These are phyloP conservation scores for Sinocyclocheilus maitianheensis DNA, from an alignment of 2,113 vertebrate species.

Conservation along the genomic window DNA sequence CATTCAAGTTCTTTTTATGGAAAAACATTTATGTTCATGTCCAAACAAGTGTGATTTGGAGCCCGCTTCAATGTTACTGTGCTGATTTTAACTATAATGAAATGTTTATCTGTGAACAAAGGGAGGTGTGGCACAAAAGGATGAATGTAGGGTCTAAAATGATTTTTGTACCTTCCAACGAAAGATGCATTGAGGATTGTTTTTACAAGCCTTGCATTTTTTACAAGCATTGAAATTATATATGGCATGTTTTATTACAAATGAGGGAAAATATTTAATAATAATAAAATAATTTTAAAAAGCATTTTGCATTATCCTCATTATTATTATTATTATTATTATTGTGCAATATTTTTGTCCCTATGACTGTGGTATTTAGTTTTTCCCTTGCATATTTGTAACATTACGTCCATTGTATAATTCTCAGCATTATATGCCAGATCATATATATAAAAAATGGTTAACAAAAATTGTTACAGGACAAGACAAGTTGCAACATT, in stretches of 20 bases:
- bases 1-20: neutral
- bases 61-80: neutral
- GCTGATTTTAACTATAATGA: neutral
- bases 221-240: neutral
- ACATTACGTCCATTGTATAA: too few relatives aligned
- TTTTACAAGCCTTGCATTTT: neutral
- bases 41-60: neutral
- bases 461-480: too few relatives aligned
- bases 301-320: too few relatives aligned
- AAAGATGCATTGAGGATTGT: neutral
- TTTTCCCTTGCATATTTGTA: too few relatives aligned
- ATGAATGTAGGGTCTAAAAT: neutral
- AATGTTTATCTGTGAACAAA: conserved; percentile 7
- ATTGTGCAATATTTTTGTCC: too few relatives aligned
- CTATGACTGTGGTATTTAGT: too few relatives aligned
- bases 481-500: too few relatives aligned
- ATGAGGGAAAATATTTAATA: neutral
- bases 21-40: neutral
- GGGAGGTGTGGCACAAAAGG: conserved; percentile 1
- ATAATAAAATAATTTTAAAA: too few relatives aligned
- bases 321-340: too few relatives aligned
- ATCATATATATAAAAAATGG: too few relatives aligned
- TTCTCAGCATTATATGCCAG: too few relatives aligned
- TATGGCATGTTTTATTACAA: neutral
- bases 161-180: neutral